These are phyloP conservation scores for Phengaris alcon DNA, from an alignment of 2,888 invertebrate genomes.

Conservation along the genomic window DNA sequence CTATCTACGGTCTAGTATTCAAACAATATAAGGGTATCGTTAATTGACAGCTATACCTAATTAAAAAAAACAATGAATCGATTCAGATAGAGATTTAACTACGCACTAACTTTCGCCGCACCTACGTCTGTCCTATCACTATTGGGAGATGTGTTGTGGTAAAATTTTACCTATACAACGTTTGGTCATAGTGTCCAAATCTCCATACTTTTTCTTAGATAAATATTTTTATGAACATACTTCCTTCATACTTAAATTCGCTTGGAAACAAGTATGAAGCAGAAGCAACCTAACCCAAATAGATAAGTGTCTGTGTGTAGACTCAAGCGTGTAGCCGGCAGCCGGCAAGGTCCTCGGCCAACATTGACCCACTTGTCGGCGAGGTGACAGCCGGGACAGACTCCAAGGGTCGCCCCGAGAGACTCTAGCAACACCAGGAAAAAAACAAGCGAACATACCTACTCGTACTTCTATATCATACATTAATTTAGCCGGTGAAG, in stretches of 20 bases:
- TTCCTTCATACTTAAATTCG: not conserved
- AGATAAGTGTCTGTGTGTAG: constrained; percentile 51
- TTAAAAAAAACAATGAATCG: not conserved
- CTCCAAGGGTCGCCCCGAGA: not conserved
- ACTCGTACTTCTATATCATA: not conserved
- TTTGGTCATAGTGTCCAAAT: too few relatives aligned
- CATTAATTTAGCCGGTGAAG: too few relatives aligned
- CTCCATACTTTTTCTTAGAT: not conserved
- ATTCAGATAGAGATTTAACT: not conserved
- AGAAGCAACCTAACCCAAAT: constrained; percentile 58
- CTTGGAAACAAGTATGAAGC: constrained; percentile 8
- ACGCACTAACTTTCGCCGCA: not conserved
- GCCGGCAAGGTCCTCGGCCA: constrained; percentile 38
- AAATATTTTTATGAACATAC: not conserved
- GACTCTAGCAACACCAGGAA: not conserved
- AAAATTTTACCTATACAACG: not conserved
- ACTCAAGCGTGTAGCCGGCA: not conserved
- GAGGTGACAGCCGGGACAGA: constrained; percentile 17
- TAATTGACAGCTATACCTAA: too few relatives aligned
- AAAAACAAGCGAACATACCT: not conserved
- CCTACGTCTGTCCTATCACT: not conserved
- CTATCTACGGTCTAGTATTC: too few relatives aligned
- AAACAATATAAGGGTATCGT: too few relatives aligned
- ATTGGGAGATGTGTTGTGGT: not conserved
- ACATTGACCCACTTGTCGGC: constrained; percentile 24